Percentiles rank a stretch among this genome's conserved stretches.
phyloP scores from a whole-genome alignment of 2,797 vertebrate species.

The Micrastur ruficollis region DNA sequence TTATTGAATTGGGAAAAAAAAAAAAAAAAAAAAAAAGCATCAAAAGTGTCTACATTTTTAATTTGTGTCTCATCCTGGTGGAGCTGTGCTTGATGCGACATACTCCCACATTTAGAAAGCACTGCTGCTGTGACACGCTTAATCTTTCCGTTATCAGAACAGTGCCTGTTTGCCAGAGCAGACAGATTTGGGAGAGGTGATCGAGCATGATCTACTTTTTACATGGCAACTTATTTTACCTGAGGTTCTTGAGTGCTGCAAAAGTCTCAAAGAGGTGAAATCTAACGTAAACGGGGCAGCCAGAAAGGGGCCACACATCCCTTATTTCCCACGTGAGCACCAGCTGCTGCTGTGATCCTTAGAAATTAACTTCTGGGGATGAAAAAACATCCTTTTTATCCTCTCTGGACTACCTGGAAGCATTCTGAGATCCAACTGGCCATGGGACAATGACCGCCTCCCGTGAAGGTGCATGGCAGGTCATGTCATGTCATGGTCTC shows the following conservation, averaged over 20 bases:
- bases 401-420: not conserved
- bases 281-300: not conserved
- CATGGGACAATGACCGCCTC: not conserved
- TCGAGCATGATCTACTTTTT: not conserved
- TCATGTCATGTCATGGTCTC: not conserved
- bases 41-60: not conserved
- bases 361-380: not conserved
- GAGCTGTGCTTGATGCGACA: not conserved
- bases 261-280: not conserved
- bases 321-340: rapidly evolving
- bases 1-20: not conserved
- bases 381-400: not conserved
- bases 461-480: not conserved
- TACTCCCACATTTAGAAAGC: not conserved
- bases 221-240: not conserved
- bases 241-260: not conserved
- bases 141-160: not conserved
- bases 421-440: not conserved
- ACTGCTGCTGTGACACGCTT: not conserved
- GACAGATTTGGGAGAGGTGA: not conserved
- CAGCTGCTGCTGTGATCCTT: not conserved
- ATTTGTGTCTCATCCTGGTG: not conserved
- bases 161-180: rapidly evolving
- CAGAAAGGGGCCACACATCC: not conserved
- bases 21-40: not conserved